phyloP scores from a whole-genome alignment of 2,113 vertebrate species.

The Trogon surrucura region DNA sequence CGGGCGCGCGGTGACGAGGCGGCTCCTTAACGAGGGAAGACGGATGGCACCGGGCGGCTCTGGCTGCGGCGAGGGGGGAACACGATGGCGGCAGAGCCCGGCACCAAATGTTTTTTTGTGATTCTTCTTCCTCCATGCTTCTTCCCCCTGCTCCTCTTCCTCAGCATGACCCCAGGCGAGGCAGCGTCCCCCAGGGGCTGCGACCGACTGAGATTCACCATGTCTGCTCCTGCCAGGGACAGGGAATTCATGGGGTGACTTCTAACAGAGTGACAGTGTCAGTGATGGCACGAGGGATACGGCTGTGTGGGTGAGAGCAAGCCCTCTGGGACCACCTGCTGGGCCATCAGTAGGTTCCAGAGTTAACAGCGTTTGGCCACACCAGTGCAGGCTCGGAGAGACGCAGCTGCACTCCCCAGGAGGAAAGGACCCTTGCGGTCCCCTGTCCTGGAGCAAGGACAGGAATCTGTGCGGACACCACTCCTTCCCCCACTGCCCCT shows the following conservation, averaged over 20 bases:
- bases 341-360: neutral
- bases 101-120: neutral
- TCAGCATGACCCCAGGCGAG: neutral
- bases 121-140: neutral
- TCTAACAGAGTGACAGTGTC: neutral
- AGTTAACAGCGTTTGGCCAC: neutral
- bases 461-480: neutral
- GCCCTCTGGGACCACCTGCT: accelerated
- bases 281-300: neutral
- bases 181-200: neutral
- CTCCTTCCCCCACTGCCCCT: neutral
- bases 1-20: conserved; percentile 18
- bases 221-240: accelerated
- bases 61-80: neutral
- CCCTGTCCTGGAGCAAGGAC: neutral
- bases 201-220: neutral
- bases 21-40: conserved; percentile 63
- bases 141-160: neutral
- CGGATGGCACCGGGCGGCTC: conserved; percentile 28
- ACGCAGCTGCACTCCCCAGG: accelerated
- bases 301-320: neutral
- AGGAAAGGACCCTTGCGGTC: neutral
- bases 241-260: neutral
- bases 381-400: accelerated
- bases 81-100: neutral